Conservation (phyloP, 2,797 vertebrate genomes). For the Sparidentex hasta region DNA sequence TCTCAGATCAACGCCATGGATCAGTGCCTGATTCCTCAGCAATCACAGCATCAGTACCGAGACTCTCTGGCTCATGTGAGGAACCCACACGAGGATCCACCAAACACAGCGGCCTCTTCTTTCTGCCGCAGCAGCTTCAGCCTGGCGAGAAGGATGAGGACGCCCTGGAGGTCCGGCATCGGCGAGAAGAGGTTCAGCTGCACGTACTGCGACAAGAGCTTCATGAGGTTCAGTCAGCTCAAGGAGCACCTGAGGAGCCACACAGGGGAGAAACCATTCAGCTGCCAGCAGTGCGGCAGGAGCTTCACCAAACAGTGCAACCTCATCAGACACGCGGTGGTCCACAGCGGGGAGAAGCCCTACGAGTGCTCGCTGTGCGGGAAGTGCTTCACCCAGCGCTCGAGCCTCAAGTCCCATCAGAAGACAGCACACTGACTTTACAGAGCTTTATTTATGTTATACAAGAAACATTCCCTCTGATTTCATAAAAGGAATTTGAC, state of each 20-base stretch:
- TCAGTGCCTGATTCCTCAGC: slow-evolving; percentile 6
- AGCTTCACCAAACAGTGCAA: slow-evolving; percentile 85
- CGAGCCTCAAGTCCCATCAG: slow-evolving; percentile 82
- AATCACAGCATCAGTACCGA: slow-evolving; percentile 30
- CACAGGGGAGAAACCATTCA: slow-evolving; percentile 82
- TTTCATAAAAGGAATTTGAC: not conserved
- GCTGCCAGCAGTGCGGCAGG: slow-evolving; percentile 79
- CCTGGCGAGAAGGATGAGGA: slow-evolving; percentile 63
- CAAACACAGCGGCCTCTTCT: not conserved
- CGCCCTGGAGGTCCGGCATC: slow-evolving; percentile 63
- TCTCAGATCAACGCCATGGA: slow-evolving; percentile 25
- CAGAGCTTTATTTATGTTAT: too few relatives aligned
- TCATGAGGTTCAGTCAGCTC: slow-evolving; percentile 80
- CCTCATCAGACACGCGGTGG: slow-evolving; percentile 79
- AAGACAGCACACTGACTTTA: slow-evolving; percentile 65
- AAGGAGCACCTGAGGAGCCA: slow-evolving; percentile 84
- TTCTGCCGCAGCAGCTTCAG: slow-evolving; percentile 45
- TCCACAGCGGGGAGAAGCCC: slow-evolving; percentile 84
- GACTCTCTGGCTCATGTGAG: not conserved
- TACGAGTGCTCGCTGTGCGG: slow-evolving; percentile 76
- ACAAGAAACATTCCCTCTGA: not conserved
- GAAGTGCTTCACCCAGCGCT: slow-evolving; percentile 82
- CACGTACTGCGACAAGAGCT: slow-evolving; percentile 78
- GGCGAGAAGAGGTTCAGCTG: slow-evolving; percentile 81
- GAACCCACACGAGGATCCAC: slow-evolving; percentile 1